These are phyloP conservation scores for Cremastinae sp. DNA, from an alignment of 2,888 invertebrate genomes.

Conservation along the genomic window DNA sequence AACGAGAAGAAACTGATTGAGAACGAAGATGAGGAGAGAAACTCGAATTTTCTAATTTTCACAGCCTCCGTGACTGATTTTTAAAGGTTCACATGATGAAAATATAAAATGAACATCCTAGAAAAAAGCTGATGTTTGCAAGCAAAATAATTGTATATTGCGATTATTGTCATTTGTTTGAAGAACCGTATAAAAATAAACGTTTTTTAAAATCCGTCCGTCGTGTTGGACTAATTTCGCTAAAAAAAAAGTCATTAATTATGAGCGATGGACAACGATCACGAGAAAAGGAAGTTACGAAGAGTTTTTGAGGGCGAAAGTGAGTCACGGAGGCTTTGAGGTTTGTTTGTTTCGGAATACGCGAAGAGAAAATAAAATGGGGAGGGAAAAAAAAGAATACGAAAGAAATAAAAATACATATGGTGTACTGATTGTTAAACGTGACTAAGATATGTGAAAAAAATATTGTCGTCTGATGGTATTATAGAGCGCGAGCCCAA, in stretches of 20 bases:
- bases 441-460: slow-evolving; percentile 66
- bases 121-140: not conserved
- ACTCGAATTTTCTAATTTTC: slow-evolving; percentile 28
- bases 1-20: not conserved
- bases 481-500: slow-evolving; percentile 72
- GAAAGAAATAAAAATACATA: slow-evolving; percentile 61
- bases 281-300: slow-evolving; percentile 35
- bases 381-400: slow-evolving; percentile 45
- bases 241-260: slow-evolving; percentile 23
- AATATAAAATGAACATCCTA: not conserved
- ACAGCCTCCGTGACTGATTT: slow-evolving; percentile 37
- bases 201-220: slow-evolving; percentile 19
- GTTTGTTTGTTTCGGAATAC: slow-evolving; percentile 57
- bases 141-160: slow-evolving; percentile 7
- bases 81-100: slow-evolving; percentile 15
- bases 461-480: slow-evolving; percentile 72
- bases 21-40: slow-evolving; percentile 1
- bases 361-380: slow-evolving; percentile 47
- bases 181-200: not conserved
- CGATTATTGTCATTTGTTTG: slow-evolving; percentile 1
- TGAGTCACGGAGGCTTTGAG: slow-evolving; percentile 59
- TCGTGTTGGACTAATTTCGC: slow-evolving; percentile 24
- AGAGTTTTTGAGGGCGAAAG: slow-evolving; percentile 21
- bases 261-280: slow-evolving; percentile 14
- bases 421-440: slow-evolving; percentile 74